Evolutionary conservation across 2,113 vertebrate species (phyloP).

Genomic region (Clarias magur): DNA sequence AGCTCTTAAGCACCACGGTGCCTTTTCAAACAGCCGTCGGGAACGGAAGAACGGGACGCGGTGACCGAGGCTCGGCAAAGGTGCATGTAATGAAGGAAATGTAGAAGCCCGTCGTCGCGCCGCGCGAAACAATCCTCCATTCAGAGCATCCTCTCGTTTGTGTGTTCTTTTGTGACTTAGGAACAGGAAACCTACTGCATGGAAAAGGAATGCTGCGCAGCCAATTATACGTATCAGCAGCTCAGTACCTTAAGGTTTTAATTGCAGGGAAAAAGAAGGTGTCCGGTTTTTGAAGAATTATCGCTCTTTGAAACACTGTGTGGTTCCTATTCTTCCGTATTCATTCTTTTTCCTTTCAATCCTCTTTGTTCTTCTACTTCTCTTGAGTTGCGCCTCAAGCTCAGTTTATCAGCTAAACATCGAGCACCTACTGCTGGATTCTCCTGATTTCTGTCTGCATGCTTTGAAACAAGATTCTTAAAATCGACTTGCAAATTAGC

Average conservation of each 20-base stretch:
- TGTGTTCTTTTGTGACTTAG: background rate
- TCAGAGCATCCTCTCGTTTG: background rate
- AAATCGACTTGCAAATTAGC: constrained; percentile 35
- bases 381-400: background rate
- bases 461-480: constrained; percentile 40
- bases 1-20: constrained; percentile 28
- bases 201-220: background rate
- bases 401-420: constrained; percentile 29
- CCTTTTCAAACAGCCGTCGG: background rate
- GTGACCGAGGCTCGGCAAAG: constrained; percentile 8
- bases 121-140: background rate
- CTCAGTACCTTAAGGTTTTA: background rate
- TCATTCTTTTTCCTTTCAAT: background rate
- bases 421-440: constrained; percentile 32
- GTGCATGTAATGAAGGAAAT: constrained; percentile 24
- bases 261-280: background rate
- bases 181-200: background rate
- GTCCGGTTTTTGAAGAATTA: background rate
- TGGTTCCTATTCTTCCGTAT: background rate
- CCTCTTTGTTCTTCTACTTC: constrained; percentile 21
- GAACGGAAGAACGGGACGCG: constrained; percentile 12
- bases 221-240: background rate
- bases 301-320: background rate
- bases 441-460: background rate
- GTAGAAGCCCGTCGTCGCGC: background rate